Evolutionary conservation across 2,797 vertebrate species (phyloP), one percentile per base, ranked within the genome.

Genomic region (Schizopygopsis pylzovi): DNA sequence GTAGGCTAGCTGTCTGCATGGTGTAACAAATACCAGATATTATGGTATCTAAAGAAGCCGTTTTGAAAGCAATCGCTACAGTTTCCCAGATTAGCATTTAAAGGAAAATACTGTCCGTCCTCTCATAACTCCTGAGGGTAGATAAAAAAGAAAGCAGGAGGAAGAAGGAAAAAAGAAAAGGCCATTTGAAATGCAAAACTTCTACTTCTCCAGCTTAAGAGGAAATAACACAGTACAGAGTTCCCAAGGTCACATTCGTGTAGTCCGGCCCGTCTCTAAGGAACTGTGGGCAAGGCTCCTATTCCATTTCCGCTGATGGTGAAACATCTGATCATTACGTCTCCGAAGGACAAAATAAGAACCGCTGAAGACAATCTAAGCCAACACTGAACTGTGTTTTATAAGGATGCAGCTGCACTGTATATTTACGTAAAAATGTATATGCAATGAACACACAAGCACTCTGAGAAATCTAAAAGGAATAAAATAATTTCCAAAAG

Each of bases 171-270:
- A 81, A 45, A 33, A 56, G 16, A 65, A 43, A 67, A 77, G 76
- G 71, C 71, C 63, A 56, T 54, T 65, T 80, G 47, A 83, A 83
- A 83, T 76, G 81, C 63, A 86, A 73, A 83, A 78, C 43, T 16
- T 9, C 61, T 85, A 78, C 43, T 16, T 9, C 61, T 85, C 47
- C 47, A 63, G 45, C 11, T 59, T n/a, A 43, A 16, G 18, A 78
- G 85, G 85, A 83, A 84, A 75, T 56, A 88, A 72, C 59, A 56
- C 25, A 79, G 82, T n/a, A 67, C 28, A 84, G 67, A 61, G 73
- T 76, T 85, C 68, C 77, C 88, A 89, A 87, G 88, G 84, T 89
- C 83, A 87, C 54, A 80, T 84, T 52, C 54, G 25, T 73, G 20
- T 72, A 72, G 83, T 63, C 49, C 47, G 16, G 73, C 15, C 20